phyloP scores from a whole-genome alignment of 1,140 invertebrate species.

The Drosophila guanche region DNA sequence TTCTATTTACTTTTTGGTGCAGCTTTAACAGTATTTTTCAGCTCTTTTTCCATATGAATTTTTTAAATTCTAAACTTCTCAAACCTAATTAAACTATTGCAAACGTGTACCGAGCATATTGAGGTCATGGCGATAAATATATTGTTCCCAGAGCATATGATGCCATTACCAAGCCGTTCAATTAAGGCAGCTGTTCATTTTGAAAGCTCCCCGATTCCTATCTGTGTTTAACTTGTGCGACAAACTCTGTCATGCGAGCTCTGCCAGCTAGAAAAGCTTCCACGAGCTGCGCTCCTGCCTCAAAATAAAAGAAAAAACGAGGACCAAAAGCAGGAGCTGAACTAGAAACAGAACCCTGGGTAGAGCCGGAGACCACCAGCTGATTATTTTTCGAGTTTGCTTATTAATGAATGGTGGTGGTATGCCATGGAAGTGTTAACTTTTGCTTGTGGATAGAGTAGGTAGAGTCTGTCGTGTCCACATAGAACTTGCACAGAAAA shows the following conservation, averaged over 20 bases:
- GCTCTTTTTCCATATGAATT: too few species aligned
- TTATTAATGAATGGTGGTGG: conserved; percentile 75
- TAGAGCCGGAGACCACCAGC: conserved; percentile 21
- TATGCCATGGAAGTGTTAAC: conserved; percentile 43
- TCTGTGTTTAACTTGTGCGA: conserved; percentile 54
- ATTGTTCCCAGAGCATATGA: conserved; percentile 18
- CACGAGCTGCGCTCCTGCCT: conserved; percentile 24
- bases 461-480: conserved; percentile 2
- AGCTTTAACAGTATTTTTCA: too few species aligned
- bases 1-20: conserved; percentile 17
- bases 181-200: conserved; percentile 9
- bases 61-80: too few species aligned
- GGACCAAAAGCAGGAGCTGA: conserved; percentile 2
- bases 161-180: neutral
- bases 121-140: conserved; percentile 43
- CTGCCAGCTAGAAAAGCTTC: conserved; percentile 54
- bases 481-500: too few species aligned
- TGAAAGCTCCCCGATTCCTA: conserved; percentile 36
- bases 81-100: too few species aligned
- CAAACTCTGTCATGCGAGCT: conserved; percentile 65
- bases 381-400: conserved; percentile 72
- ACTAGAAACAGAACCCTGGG: neutral
- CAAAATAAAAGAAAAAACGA: conserved; percentile 25
- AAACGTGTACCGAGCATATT: neutral
- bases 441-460: conserved; percentile 17